Percentiles rank a stretch among this genome's conserved stretches.
Evolutionary conservation across 2,888 invertebrate genomes (phyloP).

Genomic region (Dastarcus helophoroides): DNA sequence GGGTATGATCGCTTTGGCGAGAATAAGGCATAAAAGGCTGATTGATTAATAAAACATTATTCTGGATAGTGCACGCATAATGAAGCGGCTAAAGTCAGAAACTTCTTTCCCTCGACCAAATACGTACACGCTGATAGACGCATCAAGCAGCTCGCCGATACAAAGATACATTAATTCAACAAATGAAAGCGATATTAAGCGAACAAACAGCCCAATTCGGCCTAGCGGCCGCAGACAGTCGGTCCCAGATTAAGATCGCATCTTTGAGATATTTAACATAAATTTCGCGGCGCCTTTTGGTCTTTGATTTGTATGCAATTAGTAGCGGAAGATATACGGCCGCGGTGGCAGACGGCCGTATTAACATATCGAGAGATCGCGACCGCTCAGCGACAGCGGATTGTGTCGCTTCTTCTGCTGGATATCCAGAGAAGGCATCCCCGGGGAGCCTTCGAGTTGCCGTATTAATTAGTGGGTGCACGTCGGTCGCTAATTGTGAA

Average conservation of each 20-base stretch:
- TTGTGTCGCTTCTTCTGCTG: conserved; percentile 9
- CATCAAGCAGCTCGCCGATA: conserved; percentile 13
- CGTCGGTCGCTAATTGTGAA: conserved; percentile 36
- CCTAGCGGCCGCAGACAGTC: conserved; percentile 19
- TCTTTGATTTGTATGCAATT: conserved; percentile 30
- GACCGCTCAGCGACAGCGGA: conserved; percentile 13
- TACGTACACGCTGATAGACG: conserved; percentile 14
- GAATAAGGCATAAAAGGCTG: neutral
- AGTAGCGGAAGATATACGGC: conserved; percentile 29
- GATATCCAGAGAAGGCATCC: conserved; percentile 11
- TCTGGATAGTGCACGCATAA: neutral
- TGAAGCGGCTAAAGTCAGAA: conserved; percentile 6
- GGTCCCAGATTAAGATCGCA: conserved; percentile 26
- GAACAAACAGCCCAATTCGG: conserved; percentile 28
- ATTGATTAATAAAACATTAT: conserved; percentile 4
- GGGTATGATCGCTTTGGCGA: too few relatives aligned
- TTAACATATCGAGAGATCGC: conserved; percentile 29
- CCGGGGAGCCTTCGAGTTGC: conserved; percentile 13
- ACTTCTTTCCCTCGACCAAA: conserved; percentile 14
- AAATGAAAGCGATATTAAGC: conserved; percentile 23
- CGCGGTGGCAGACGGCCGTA: conserved; percentile 24
- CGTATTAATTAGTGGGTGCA: conserved; percentile 37
- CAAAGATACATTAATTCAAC: conserved; percentile 21
- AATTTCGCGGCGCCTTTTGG: conserved; percentile 28
- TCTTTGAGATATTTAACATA: conserved; percentile 25